A percentile compares a stretch with the other conserved stretches of the same genome.
Conservation (phyloP, 2,888 invertebrate species). For the Xylophagus ater region DNA sequence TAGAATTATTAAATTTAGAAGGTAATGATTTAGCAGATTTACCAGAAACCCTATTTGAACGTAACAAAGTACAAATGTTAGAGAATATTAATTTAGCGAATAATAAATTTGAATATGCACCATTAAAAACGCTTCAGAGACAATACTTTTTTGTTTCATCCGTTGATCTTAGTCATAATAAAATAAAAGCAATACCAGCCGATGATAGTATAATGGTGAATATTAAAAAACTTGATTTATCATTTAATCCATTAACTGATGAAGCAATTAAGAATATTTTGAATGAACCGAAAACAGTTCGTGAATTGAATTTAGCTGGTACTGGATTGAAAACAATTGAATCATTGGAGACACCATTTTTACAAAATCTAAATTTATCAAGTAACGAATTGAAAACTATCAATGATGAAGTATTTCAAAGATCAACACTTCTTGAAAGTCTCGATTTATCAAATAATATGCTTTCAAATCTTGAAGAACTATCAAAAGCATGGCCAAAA, state of each 20-base stretch:
- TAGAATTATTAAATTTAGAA: conserved; percentile 62
- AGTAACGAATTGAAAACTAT: conserved; percentile 58
- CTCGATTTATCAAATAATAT: conserved; percentile 68
- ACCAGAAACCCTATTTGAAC: conserved; percentile 74
- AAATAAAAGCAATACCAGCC: conserved; percentile 65
- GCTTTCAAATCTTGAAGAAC: conserved; percentile 47
- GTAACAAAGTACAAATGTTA: conserved; percentile 64
- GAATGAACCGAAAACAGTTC: conserved; percentile 78
- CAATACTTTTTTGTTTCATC: conserved; percentile 74
- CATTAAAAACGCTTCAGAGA: conserved; percentile 65
- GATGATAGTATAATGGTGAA: conserved; percentile 81
- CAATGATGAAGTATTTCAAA: conserved; percentile 56
- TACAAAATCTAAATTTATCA: conserved; percentile 67
- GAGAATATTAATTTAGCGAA: conserved; percentile 67
- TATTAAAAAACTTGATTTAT: conserved; percentile 74
- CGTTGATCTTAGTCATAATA: conserved; percentile 68
- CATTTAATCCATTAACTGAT: conserved; percentile 68
- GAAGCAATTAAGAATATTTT: conserved; percentile 65
- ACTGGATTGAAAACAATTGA: conserved; percentile 59
- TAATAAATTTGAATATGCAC: conserved; percentile 69
- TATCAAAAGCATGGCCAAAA: conserved; percentile 57
- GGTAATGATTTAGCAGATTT: conserved; percentile 63
- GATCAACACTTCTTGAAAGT: conserved; percentile 66
- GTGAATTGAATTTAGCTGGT: conserved; percentile 69
- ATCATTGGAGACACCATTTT: conserved; percentile 73